A percentile compares a stretch with the other conserved stretches of the same genome.
These are phyloP conservation scores for Xylota segnis DNA, from an alignment of 2,888 invertebrate genomes.

Conservation along the genomic window DNA sequence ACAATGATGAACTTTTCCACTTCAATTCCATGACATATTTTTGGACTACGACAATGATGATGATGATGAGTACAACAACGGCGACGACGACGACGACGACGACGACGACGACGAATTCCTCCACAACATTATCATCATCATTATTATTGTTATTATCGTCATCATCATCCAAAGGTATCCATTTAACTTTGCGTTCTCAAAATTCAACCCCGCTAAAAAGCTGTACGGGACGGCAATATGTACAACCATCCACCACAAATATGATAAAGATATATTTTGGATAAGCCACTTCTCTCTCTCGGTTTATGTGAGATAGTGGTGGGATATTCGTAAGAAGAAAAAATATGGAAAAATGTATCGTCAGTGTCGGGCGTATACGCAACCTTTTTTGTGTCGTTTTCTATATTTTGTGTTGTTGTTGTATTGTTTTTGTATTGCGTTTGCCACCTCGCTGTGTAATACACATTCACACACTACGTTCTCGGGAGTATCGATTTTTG, in stretches of 20 bases:
- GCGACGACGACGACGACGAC: slow-evolving; percentile 21
- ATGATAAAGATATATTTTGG: slow-evolving; percentile 56
- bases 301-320: slow-evolving; percentile 37
- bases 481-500: slow-evolving; percentile 56
- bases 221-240: not conserved
- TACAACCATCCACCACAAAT: slow-evolving; percentile 40
- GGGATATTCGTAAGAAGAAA: slow-evolving; percentile 23
- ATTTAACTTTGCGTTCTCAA: slow-evolving; percentile 44
- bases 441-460: slow-evolving; percentile 40
- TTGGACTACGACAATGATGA: slow-evolving; percentile 39
- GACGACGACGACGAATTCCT: slow-evolving; percentile 33
- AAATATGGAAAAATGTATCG: slow-evolving; percentile 31
- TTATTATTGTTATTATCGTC: slow-evolving; percentile 31
- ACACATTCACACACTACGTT: slow-evolving; percentile 54
- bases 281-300: slow-evolving; percentile 48
- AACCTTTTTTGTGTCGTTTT: slow-evolving; percentile 59
- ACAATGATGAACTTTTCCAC: slow-evolving; percentile 45
- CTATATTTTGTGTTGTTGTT: slow-evolving; percentile 22
- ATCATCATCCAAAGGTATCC: slow-evolving; percentile 45
- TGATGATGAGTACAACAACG: slow-evolving; percentile 21
- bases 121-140: slow-evolving; percentile 34
- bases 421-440: slow-evolving; percentile 14
- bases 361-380: slow-evolving; percentile 62
- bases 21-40: slow-evolving; percentile 45
- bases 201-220: slow-evolving; percentile 31